Base-by-base conservation (phyloP, 2,797 vertebrate species). In the Gambusia yucatana region DNA sequence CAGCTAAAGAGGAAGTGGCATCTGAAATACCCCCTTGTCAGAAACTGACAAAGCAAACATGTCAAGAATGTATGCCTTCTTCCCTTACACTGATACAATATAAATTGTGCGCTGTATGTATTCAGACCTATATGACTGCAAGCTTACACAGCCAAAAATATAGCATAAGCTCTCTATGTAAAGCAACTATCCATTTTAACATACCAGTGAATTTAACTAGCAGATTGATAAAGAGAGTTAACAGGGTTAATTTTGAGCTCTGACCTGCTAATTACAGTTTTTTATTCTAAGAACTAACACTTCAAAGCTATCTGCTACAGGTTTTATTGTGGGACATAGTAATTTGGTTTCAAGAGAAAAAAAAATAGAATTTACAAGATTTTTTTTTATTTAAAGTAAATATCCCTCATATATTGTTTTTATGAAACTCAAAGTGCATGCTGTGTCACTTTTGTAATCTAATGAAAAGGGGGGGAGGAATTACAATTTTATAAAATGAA, bases 1-100 rank as follows among this genome's bases (percentile, higher is more conserved):
- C 81, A 46, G 30, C 25, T 77, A 72, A 73, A 59, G 69, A 33
- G 67, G 25, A 81, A 50, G n/a, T 72, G 41, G 77, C 20, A 44
- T 73, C 30, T 30, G 61, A 72, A n/a, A 81, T 25, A 25, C 47
- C 72, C 44, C 46, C n/a, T 61, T 30, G 28, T 57, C 55, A 65
- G 57, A 78, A 57, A 20, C 72, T 75, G 75, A 77, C 43, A 36
- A 44, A 33, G 52, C 86, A 91, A 44, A 13, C 43, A 44, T 44
- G 43, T 11, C 43, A 44, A 81, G n/a, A 63, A 41, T 25, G 20
- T 13, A 41, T 67, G 20, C 36, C 20, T 39, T 20, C 17, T 3
- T 65, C 33, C 17, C 17, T 36, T 22, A 39, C 61, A 65, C 14
- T 17, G 30, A 63, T 20, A 9, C 2, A 8, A 41, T 25, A 7